Evolutionary conservation across 1,140 invertebrate species (phyloP).

Genomic region (Drosophila pseudoobscura): DNA sequence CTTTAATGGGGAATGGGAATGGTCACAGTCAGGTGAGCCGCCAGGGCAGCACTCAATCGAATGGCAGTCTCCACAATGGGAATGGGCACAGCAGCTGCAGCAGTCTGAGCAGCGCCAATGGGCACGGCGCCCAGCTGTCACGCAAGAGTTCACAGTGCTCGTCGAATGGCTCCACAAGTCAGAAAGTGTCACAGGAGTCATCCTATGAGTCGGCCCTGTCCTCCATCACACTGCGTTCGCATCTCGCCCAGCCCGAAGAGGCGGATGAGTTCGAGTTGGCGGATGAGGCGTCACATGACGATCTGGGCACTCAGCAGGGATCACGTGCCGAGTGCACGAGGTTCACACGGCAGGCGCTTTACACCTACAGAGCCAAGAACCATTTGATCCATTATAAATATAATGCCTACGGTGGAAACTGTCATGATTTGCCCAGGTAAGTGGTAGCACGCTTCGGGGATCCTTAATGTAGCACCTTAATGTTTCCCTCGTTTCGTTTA

Average conservation of each 20-base stretch:
- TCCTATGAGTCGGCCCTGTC: slow-evolving; percentile 74
- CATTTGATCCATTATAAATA: slow-evolving; percentile 95
- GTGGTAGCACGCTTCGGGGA: slow-evolving; percentile 9
- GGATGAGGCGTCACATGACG: slow-evolving; percentile 46
- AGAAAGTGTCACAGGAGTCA: slow-evolving; percentile 59
- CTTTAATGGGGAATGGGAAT: slow-evolving; percentile 46
- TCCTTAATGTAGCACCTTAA: not conserved
- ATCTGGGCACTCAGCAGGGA: slow-evolving; percentile 24
- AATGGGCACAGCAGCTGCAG: slow-evolving; percentile 41
- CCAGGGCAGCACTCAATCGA: slow-evolving; percentile 64
- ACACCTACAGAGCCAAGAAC: slow-evolving; percentile 94
- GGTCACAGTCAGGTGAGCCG: slow-evolving; percentile 69
- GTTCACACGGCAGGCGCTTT: slow-evolving; percentile 93
- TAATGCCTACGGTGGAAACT: slow-evolving; percentile 91
- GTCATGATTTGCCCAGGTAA: slow-evolving; percentile 93
- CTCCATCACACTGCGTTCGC: slow-evolving; percentile 69
- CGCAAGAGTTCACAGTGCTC: slow-evolving; percentile 74
- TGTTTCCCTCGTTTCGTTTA: slow-evolving; percentile 6
- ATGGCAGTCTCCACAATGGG: slow-evolving; percentile 63
- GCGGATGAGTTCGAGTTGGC: slow-evolving; percentile 69
- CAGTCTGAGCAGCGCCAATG: slow-evolving; percentile 51
- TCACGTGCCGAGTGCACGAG: slow-evolving; percentile 85
- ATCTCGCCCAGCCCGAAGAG: slow-evolving; percentile 75
- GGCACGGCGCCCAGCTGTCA: slow-evolving; percentile 58
- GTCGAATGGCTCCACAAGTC: slow-evolving; percentile 60